These are phyloP conservation scores for Frieseomelitta varia DNA, from an alignment of 1,140 invertebrate species.

Conservation along the genomic window DNA sequence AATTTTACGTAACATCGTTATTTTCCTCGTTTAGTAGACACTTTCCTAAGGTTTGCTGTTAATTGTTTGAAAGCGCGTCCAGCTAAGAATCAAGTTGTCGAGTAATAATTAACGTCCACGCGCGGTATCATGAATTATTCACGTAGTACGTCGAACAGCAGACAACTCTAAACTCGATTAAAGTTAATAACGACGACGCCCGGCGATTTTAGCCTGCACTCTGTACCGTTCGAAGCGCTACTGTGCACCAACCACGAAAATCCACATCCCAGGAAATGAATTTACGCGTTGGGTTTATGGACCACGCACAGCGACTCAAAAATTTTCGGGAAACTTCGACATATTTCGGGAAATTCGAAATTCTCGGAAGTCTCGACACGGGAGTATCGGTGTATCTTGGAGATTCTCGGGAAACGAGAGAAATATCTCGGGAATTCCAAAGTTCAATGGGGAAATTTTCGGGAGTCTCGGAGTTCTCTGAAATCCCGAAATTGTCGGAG, in stretches of 20 bases:
- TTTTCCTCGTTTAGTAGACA: too few relatives aligned
- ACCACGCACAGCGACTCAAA: too few relatives aligned
- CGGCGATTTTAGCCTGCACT: conserved; percentile 3
- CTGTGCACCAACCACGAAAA: background rate
- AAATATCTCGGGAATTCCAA: too few relatives aligned
- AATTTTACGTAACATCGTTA: too few relatives aligned
- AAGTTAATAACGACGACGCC: conserved; percentile 36
- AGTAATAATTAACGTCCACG: conserved; percentile 51
- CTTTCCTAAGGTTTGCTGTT: conserved; percentile 33
- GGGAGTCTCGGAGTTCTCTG: too few relatives aligned
- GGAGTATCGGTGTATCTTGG: too few relatives aligned
- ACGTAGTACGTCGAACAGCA: conserved; percentile 37
- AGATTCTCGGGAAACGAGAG: too few relatives aligned
- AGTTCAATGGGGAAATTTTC: too few relatives aligned
- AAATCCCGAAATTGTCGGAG: too few relatives aligned
- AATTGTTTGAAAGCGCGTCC: conserved; percentile 53
- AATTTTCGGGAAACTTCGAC: too few relatives aligned
- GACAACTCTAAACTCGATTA: conserved; percentile 55
- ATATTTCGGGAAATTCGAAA: too few relatives aligned
- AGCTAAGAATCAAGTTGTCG: conserved; percentile 57
- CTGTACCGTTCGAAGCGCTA: background rate
- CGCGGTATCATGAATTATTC: conserved; percentile 53
- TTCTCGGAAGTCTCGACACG: too few relatives aligned
- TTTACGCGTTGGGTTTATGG: background rate
- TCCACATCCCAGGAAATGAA: background rate